Evolutionary conservation across 2,113 vertebrate species (phyloP), one percentile per base, ranked within the genome.

Genomic region (Gobio gobio): DNA sequence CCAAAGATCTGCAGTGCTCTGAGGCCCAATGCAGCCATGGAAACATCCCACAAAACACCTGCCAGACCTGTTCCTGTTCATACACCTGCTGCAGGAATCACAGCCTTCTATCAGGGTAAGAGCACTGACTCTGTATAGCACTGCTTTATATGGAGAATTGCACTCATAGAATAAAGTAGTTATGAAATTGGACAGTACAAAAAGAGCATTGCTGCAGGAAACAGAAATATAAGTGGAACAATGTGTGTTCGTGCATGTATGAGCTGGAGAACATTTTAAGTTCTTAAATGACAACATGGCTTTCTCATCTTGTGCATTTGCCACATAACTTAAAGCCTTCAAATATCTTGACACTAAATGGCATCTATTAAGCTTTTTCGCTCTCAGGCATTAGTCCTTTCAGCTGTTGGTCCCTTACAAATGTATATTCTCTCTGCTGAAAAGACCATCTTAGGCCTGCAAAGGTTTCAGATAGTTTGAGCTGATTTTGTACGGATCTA

Each of bases 31-130:
- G 47, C 40, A 63, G 73, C 79, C 78, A 83, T 83, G 74, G 85
- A 80, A 70, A 85, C 84, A 40, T 47, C 75, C 33, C 66, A 78
- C 51, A 87, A 70, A 54, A 24, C 76, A 83, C 66, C 83, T 88
- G 73, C 77, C 51, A 79, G 64, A 83, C 45, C 59, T 61, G 12
- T 49, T 61, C 26, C 70, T 16, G 18, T 49, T 83, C 75, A 79
- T 78, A 78, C 80, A 56, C 45, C 70, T 77, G 78, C 43, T 51
- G 4, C 74, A 78, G 18, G 59, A 58, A 26, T 36, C 61, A 51
- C 43, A n/a, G 43, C 9, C 16, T 66, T 29, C 12, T 33, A 45
- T 45, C 77, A 58, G 33, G 54, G 74, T 76, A 54, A 49, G 74
- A n/a, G 13, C 49, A 29, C 20, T 6, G 20, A 13, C 68, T 24